Conservation (phyloP, 2,888 invertebrate genomes). For the Pristionchus entomophagus region DNA sequence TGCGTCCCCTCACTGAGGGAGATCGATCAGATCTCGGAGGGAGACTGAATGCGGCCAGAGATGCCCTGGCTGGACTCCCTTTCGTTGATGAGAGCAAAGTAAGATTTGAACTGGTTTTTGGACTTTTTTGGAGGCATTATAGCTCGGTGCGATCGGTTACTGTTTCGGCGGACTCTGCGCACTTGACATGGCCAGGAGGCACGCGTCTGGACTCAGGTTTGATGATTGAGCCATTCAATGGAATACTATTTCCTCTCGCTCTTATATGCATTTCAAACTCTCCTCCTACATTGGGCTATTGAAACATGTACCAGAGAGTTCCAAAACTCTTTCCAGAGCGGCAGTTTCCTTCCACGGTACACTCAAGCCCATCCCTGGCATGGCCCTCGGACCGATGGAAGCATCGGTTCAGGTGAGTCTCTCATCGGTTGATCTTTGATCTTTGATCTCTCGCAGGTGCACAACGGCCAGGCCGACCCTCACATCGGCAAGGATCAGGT, state of each 20-base stretch:
- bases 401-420: slow-evolving; percentile 56
- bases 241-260: no score
- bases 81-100: slow-evolving; percentile 54
- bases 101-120: background rate
- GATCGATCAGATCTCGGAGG: slow-evolving; percentile 61
- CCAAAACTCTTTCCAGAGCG: slow-evolving; percentile 17
- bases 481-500: slow-evolving; percentile 60
- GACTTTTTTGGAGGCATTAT: no score
- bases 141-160: slow-evolving; percentile 69
- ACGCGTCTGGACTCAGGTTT: slow-evolving; percentile 58
- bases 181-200: slow-evolving; percentile 68
- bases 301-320: no score
- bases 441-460: slow-evolving; percentile 50
- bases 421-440: background rate
- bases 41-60: slow-evolving; percentile 60
- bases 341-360: slow-evolving; percentile 73
- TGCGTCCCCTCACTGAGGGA: slow-evolving; percentile 57
- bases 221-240: no score
- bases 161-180: slow-evolving; percentile 73
- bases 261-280: no score
- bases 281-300: no score
- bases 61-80: slow-evolving; percentile 57
- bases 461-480: slow-evolving; percentile 69
- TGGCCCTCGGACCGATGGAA: slow-evolving; percentile 51
- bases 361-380: slow-evolving; percentile 63